These are phyloP conservation scores for Adela reaumurella DNA, from an alignment of 2,888 invertebrate genomes.

Conservation along the genomic window DNA sequence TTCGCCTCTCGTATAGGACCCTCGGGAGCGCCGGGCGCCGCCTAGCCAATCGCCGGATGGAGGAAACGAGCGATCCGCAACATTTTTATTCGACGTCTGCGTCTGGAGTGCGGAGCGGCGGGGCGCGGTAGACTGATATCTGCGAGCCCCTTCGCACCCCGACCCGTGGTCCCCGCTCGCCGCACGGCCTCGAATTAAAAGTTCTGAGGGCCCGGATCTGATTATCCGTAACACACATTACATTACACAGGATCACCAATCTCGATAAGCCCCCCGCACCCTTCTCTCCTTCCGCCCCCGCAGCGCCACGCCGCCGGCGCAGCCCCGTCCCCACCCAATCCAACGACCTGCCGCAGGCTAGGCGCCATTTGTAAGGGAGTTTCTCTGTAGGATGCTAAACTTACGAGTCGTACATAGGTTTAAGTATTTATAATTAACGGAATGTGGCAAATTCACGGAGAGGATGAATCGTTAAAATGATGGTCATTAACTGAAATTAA, in stretches of 20 bases:
- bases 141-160: background rate
- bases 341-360: background rate
- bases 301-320: constrained; percentile 25
- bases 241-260: constrained; percentile 37
- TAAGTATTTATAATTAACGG: too few relatives aligned
- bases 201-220: constrained; percentile 41
- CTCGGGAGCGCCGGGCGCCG: constrained; percentile 58
- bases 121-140: background rate
- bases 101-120: too few relatives aligned
- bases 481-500: too few relatives aligned
- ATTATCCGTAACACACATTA: constrained; percentile 44
- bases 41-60: constrained; percentile 61
- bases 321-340: constrained; percentile 27
- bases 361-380: too few relatives aligned
- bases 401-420: too few relatives aligned
- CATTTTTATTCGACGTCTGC: constrained; percentile 39
- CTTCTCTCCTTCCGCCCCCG: background rate
- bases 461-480: too few relatives aligned
- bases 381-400: too few relatives aligned
- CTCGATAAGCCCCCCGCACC: constrained; percentile 37
- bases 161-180: constrained; percentile 30
- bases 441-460: too few relatives aligned
- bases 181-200: constrained; percentile 43
- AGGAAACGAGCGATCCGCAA: constrained; percentile 52
- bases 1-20: constrained; percentile 63